Base-by-base conservation (phyloP, 2,113 vertebrate species). In the Colossoma macropomum region DNA sequence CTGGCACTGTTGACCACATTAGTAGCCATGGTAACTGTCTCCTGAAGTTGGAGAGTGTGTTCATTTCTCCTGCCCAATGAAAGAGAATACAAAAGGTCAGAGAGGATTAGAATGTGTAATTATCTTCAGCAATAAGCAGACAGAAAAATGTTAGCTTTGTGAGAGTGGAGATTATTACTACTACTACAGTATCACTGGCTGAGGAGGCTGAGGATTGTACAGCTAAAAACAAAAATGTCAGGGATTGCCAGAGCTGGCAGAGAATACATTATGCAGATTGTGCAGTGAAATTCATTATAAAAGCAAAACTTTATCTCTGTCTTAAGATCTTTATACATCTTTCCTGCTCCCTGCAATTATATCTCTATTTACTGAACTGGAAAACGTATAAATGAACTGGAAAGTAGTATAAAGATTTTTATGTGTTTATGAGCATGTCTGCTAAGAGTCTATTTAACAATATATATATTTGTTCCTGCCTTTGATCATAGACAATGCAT, bases 11-110 rank as follows among this genome's bases (percentile, higher is more conserved):
- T 76, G 77, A 79, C 87, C 85, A 54, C 77, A 85, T 92, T 90
- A 89, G 91, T 93, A 89, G 80, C 90, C 87, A 89, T 88, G 90
- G 90, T 80, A 91, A 92, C 89, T 13, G 76, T 34, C 48, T 77
- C 13, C 9, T 84, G 82, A 76, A 63, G 56, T 80, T 84, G 79
- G 86, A 84, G 80, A 89, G 87, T 87, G 82, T 84, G 86, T 92
- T 87, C 86, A 85, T 89, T 89, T 83, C 81, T 23, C 74, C 85
- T 80, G 77, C 56, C 56, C 41, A 82, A 2, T 5, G 52, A 62
- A 52, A 27, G 52, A n/a, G 63, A 30, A 80, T 34, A 45, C 59
- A 27, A 77, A 70, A 88, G 81, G 87, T 88, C 65, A 84, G 10
- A 28, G 28, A 50, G 62, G 9, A 56, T 70, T 52, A 73, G 54